Percentiles rank a stretch among this genome's conserved stretches.
phyloP scores from a whole-genome alignment of 2,797 vertebrate genomes.

The Enteromius argenteus region DNA sequence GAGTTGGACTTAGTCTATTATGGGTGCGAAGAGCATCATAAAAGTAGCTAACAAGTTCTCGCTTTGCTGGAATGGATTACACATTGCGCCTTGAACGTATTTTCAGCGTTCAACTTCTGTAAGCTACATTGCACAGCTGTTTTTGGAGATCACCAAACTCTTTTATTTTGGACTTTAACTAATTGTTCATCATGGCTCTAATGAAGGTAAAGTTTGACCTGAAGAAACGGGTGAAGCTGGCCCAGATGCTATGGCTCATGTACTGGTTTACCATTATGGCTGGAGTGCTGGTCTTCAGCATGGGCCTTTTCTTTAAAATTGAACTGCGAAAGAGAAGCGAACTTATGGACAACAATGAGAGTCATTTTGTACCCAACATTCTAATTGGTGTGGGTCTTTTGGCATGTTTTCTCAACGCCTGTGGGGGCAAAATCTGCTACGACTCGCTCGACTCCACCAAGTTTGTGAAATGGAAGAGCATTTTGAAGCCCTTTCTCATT shows the following conservation, averaged over 20 bases:
- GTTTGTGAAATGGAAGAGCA: slow-evolving; percentile 89
- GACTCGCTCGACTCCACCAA: slow-evolving; percentile 93
- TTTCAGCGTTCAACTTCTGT: slow-evolving; percentile 3
- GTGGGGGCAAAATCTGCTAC: slow-evolving; percentile 95
- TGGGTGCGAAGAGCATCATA: slow-evolving; percentile 68
- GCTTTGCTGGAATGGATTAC: slow-evolving; percentile 76
- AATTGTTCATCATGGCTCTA: slow-evolving; percentile 85
- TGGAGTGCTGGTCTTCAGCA: slow-evolving; percentile 89
- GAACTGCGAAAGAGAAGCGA: slow-evolving; percentile 96
- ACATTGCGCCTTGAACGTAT: slow-evolving; percentile 66
- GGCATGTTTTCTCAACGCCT: slow-evolving; percentile 87
- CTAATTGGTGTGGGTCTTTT: slow-evolving; percentile 89
- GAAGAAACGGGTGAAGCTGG: slow-evolving; percentile 95
- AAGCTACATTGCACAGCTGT: slow-evolving; percentile 1
- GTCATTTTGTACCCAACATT: slow-evolving; percentile 96
- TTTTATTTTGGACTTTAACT: slow-evolving; percentile 55
- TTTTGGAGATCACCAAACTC: slow-evolving; percentile 5
- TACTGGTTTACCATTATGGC: slow-evolving; percentile 95
- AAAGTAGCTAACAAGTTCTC: slow-evolving; percentile 64
- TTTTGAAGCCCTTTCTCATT: slow-evolving; percentile 87
- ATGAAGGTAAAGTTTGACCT: slow-evolving; percentile 93
- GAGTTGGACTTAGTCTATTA: slow-evolving; percentile 60
- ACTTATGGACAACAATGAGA: slow-evolving; percentile 96
- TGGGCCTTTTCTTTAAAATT: slow-evolving; percentile 96
- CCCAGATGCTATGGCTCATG: slow-evolving; percentile 96